phyloP scores from a whole-genome alignment of 2,888 invertebrate genomes.

The Netelia virgata region DNA sequence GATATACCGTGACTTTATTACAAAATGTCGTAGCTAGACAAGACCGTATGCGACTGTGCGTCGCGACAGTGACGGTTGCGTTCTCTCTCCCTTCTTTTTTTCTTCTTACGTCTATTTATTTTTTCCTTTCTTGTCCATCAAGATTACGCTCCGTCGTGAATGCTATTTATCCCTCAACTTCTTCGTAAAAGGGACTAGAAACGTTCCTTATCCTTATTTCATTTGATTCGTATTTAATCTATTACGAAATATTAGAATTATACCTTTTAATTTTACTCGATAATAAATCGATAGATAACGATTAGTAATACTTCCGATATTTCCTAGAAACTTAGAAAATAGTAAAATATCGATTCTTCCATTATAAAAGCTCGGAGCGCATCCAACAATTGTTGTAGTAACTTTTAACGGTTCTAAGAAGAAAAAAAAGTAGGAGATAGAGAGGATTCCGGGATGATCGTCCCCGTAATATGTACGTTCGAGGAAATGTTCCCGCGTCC shows the following conservation, averaged over 20 bases:
- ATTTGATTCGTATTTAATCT: not conserved
- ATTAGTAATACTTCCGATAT: not conserved
- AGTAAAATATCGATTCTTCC: not conserved
- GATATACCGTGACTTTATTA: constrained; percentile 67
- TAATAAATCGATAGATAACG: not conserved
- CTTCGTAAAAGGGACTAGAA: not conserved
- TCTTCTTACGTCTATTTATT: not conserved
- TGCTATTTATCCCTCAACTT: constrained; percentile 29
- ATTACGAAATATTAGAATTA: not conserved
- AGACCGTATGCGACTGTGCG: constrained; percentile 26
- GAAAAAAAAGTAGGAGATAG: not conserved
- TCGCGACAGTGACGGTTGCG: constrained; percentile 30
- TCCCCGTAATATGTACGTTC: constrained; percentile 7
- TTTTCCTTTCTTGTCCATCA: not conserved
- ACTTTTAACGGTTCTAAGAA: constrained; percentile 15
- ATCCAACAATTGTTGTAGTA: not conserved
- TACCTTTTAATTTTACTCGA: too few species aligned
- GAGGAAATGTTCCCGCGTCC: not conserved
- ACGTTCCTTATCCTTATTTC: not conserved
- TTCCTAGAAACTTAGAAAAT: not conserved
- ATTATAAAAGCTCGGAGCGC: not conserved
- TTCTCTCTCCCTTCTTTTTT: not conserved
- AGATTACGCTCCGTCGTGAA: constrained; percentile 30
- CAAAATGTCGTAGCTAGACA: constrained; percentile 61
- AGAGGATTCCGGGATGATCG: constrained; percentile 9